These are phyloP conservation scores for Clarias laeviceps DNA, from an alignment of 2,797 vertebrate genomes.

Conservation along the genomic window DNA sequence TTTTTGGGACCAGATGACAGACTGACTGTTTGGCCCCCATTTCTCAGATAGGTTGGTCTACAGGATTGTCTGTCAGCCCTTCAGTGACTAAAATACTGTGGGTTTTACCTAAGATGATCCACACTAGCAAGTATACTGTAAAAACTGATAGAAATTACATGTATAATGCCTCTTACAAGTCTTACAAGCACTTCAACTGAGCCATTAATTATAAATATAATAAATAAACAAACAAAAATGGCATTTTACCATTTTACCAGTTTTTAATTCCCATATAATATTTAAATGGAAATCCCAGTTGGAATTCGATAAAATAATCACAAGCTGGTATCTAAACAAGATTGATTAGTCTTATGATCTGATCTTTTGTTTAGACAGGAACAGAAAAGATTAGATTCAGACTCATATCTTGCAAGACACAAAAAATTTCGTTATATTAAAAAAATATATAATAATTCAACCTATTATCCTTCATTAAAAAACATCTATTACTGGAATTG, in stretches of 20 bases:
- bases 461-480: too few relatives aligned
- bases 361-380: not conserved
- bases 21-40: not conserved
- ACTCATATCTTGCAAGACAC: not conserved
- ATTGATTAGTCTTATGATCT: not conserved
- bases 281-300: not conserved
- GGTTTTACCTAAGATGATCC: not conserved
- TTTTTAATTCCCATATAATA: not conserved
- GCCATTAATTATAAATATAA: not conserved
- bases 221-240: constrained; percentile 1
- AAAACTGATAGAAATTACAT: not conserved
- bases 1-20: constrained; percentile 13
- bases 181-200: not conserved
- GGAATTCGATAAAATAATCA: not conserved
- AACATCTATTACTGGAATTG: too few relatives aligned
- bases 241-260: not conserved
- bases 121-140: constrained; percentile 3
- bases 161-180: not conserved
- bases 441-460: too few relatives aligned
- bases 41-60: not conserved
- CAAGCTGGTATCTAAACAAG: not conserved
- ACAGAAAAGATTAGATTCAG: not conserved
- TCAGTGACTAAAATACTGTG: not conserved
- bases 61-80: not conserved
- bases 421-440: too few relatives aligned